phyloP scores from a whole-genome alignment of 2,888 invertebrate genomes.

The Dryococelus australis region DNA sequence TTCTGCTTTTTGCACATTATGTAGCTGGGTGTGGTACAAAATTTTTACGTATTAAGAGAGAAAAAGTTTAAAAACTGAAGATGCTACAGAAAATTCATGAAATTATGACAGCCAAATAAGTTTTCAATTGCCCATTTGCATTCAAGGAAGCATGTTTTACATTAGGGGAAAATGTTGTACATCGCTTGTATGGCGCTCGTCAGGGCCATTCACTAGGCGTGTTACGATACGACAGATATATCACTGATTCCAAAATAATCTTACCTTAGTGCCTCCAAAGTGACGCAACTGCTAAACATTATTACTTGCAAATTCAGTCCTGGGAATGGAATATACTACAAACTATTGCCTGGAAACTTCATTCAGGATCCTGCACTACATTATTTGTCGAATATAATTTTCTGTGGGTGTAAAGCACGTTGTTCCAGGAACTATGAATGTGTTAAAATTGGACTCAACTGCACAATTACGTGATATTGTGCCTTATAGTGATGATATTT shows the following conservation, averaged over 20 bases:
- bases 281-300: background rate
- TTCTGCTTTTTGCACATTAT: background rate
- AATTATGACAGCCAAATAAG: too few species aligned
- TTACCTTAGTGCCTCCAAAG: background rate
- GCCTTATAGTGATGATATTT: too few species aligned
- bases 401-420: too few species aligned
- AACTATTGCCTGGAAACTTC: background rate
- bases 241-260: background rate
- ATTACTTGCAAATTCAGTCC: background rate
- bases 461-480: too few species aligned
- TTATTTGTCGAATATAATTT: background rate
- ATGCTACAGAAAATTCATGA: too few species aligned
- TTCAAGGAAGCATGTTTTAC: background rate
- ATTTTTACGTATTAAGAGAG: too few species aligned
- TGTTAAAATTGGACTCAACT: too few species aligned
- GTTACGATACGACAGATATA: background rate
- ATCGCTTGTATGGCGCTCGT: background rate
- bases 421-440: too few species aligned
- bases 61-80: too few species aligned
- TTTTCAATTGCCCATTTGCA: too few species aligned
- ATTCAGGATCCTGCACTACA: background rate
- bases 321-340: background rate
- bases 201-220: background rate
- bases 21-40: too few species aligned
- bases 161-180: background rate